phyloP scores from a whole-genome alignment of 92 coral and sea anemone species.

The Isaurus tuberculatus region DNA sequence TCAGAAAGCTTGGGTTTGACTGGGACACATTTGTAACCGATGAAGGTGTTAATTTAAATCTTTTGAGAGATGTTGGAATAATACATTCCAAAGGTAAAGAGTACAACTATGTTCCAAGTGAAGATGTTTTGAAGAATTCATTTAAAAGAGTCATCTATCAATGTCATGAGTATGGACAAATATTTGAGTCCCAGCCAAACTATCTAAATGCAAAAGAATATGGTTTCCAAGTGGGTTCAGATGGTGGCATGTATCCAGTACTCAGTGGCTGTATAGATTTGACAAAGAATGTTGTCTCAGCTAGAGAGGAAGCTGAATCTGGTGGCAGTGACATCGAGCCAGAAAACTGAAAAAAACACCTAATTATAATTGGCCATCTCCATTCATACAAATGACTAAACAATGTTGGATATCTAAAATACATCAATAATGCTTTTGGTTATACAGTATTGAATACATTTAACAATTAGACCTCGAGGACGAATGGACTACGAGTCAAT shows the following conservation, averaged over 20 bases:
- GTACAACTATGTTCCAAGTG: slow-evolving; percentile 43
- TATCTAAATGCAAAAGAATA: slow-evolving; percentile 36
- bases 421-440: slow-evolving; percentile 5
- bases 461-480: no score
- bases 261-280: slow-evolving; percentile 18
- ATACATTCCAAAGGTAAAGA: slow-evolving; percentile 46
- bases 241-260: slow-evolving; percentile 15
- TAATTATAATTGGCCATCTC: not conserved
- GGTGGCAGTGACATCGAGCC: not conserved
- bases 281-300: slow-evolving; percentile 19
- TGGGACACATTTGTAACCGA: slow-evolving; percentile 26
- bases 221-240: slow-evolving; percentile 28
- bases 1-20: slow-evolving; percentile 44
- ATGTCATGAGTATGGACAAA: slow-evolving; percentile 42
- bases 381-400: not conserved
- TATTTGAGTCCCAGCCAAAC: slow-evolving; percentile 21
- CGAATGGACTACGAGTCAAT: no score
- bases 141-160: slow-evolving; percentile 43
- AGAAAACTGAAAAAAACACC: slow-evolving; percentile 6
- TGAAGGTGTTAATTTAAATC: slow-evolving; percentile 16
- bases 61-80: slow-evolving; percentile 23
- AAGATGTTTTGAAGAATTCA: slow-evolving; percentile 34
- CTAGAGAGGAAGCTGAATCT: slow-evolving; percentile 15
- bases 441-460: not conserved
- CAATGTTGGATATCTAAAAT: not conserved